phyloP scores from a whole-genome alignment of 1,140 invertebrate species.

The Frieseomelitta varia region DNA sequence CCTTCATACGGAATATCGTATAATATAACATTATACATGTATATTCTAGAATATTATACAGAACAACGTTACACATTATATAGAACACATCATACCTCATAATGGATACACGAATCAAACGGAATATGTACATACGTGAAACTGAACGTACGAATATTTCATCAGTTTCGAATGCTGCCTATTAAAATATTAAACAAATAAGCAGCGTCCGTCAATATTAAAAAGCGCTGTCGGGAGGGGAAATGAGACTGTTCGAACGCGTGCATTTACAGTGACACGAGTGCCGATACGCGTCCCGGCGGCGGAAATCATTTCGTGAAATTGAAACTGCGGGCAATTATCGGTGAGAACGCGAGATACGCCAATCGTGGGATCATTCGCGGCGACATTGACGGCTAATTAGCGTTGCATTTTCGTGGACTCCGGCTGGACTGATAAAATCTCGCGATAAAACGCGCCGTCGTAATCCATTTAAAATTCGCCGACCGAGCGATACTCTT shows the following conservation, averaged over 20 bases:
- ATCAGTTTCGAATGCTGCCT: background rate
- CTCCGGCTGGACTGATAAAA: slow-evolving; percentile 24
- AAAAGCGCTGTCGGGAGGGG: background rate
- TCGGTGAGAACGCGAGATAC: slow-evolving; percentile 35
- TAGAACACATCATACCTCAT: no score
- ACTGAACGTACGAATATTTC: background rate
- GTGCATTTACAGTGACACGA: background rate
- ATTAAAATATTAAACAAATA: background rate
- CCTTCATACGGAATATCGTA: no score
- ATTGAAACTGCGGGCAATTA: slow-evolving; percentile 58
- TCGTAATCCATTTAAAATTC: background rate
- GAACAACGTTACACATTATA: no score
- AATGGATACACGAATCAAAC: no score
- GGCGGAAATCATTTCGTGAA: slow-evolving; percentile 39
- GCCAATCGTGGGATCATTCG: slow-evolving; percentile 39
- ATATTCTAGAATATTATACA: no score
- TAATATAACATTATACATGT: no score
- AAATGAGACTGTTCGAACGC: background rate
- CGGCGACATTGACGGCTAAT: slow-evolving; percentile 50
- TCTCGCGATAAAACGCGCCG: slow-evolving; percentile 20
- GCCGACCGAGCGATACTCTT: no score
- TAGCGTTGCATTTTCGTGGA: slow-evolving; percentile 40
- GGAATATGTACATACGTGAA: no score
- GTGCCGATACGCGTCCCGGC: background rate
- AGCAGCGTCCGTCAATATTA: background rate